These are phyloP conservation scores for Thera obeliscata DNA, from an alignment of 2,888 invertebrate genomes.

Conservation along the genomic window DNA sequence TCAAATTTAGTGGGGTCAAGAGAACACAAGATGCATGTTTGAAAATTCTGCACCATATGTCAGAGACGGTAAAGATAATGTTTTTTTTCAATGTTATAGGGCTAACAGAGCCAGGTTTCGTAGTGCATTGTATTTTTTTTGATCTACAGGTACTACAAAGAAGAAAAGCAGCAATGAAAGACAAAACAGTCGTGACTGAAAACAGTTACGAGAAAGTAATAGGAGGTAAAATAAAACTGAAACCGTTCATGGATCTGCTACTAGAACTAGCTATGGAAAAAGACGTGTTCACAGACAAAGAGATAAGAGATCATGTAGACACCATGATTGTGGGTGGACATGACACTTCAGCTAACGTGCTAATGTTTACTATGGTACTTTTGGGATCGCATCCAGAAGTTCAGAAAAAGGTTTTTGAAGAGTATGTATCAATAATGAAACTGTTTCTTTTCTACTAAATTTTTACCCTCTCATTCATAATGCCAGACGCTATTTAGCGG, in stretches of 20 bases:
- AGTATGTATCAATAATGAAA: slow-evolving; percentile 54
- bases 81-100: background rate
- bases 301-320: slow-evolving; percentile 84
- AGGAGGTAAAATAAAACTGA: slow-evolving; percentile 62
- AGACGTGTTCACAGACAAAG: slow-evolving; percentile 71
- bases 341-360: slow-evolving; percentile 74
- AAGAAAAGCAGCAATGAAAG: slow-evolving; percentile 57
- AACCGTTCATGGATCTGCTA: slow-evolving; percentile 82
- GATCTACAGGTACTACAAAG: slow-evolving; percentile 57
- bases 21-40: slow-evolving; percentile 62
- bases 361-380: slow-evolving; percentile 70
- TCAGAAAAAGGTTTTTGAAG: slow-evolving; percentile 63
- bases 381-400: slow-evolving; percentile 71
- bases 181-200: slow-evolving; percentile 4
- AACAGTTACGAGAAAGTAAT: slow-evolving; percentile 46
- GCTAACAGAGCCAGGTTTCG: too few relatives aligned
- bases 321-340: slow-evolving; percentile 85
- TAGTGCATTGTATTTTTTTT: background rate
- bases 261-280: slow-evolving; percentile 75
- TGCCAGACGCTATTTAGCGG: too few relatives aligned
- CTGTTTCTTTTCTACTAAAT: too few relatives aligned
- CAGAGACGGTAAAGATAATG: slow-evolving; percentile 53
- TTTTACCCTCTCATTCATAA: too few relatives aligned
- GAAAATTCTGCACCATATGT: slow-evolving; percentile 66
- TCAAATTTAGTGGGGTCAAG: slow-evolving; percentile 59